Evolutionary conservation across 2,888 invertebrate species (phyloP).

Genomic region (Polymixis lichenea): DNA sequence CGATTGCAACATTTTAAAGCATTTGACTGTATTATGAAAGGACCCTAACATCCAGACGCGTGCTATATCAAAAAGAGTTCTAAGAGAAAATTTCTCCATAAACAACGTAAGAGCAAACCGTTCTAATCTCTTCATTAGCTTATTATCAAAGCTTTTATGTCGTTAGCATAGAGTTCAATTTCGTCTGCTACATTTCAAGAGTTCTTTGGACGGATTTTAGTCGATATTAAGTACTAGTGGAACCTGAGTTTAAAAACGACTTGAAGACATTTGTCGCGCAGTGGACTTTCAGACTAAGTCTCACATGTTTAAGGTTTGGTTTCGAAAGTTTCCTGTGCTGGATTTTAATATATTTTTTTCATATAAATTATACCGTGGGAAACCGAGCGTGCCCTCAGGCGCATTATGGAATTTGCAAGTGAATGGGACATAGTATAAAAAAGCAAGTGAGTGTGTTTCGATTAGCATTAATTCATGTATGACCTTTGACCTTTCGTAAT

Average conservation of each 20-base stretch:
- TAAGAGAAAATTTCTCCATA: slow-evolving; percentile 76
- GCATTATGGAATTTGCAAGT: slow-evolving; percentile 86
- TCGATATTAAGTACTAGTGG: slow-evolving; percentile 73
- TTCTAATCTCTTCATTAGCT: slow-evolving; percentile 80
- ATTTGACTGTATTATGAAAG: slow-evolving; percentile 22
- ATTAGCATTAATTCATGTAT: slow-evolving; percentile 72
- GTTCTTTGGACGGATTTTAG: slow-evolving; percentile 71
- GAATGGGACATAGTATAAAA: slow-evolving; percentile 76
- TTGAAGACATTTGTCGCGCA: slow-evolving; percentile 14
- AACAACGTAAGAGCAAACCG: slow-evolving; percentile 73
- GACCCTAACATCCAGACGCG: slow-evolving; percentile 70
- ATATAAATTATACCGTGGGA: slow-evolving; percentile 87
- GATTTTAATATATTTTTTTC: slow-evolving; percentile 64
- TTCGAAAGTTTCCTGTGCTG: slow-evolving; percentile 2
- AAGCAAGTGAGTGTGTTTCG: slow-evolving; percentile 75
- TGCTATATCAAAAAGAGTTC: slow-evolving; percentile 77
- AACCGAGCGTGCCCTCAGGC: slow-evolving; percentile 92
- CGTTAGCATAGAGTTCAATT: slow-evolving; percentile 66
- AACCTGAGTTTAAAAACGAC: slow-evolving; percentile 22
- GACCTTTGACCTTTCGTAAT: slow-evolving; percentile 54
- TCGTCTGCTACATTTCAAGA: slow-evolving; percentile 66
- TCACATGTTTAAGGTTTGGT: not conserved
- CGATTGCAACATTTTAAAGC: not conserved
- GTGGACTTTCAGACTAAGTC: slow-evolving; percentile 13
- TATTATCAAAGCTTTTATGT: slow-evolving; percentile 66